Evolutionary conservation across 2,113 vertebrate species (phyloP).

Genomic region (Crotalus viridis): DNA sequence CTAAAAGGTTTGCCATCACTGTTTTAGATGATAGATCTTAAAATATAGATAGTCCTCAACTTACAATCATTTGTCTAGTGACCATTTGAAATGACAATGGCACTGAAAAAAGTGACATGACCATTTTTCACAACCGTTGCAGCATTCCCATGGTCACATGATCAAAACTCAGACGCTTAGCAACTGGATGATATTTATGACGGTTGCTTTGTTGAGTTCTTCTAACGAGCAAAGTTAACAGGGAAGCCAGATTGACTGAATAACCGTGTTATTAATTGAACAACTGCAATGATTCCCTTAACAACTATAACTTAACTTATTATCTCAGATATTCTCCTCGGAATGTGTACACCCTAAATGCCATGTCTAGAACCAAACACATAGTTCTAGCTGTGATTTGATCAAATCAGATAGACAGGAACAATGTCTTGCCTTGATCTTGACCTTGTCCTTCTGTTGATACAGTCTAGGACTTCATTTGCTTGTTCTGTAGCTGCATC

Average conservation of each 20-base stretch:
- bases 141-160: too few relatives aligned
- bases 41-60: not conserved
- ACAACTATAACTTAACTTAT: not conserved
- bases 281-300: too few relatives aligned
- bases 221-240: too few relatives aligned
- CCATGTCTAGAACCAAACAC: not conserved
- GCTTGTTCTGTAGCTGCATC: not conserved
- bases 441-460: not conserved
- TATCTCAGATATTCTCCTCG: not conserved
- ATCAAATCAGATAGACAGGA: not conserved
- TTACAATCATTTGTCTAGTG: not conserved
- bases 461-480: not conserved
- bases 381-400: not conserved
- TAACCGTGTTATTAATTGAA: too few relatives aligned
- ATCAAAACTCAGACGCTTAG: too few relatives aligned
- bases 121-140: too few relatives aligned
- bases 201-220: too few relatives aligned
- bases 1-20: too few relatives aligned
- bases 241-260: too few relatives aligned
- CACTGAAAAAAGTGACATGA: too few relatives aligned
- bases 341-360: not conserved
- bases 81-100: too few relatives aligned
- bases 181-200: too few relatives aligned
- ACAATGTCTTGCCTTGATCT: not conserved
- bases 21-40: not conserved